Percentiles rank a stretch among this genome's conserved stretches.
These are phyloP conservation scores for Brachypterus glaber DNA, from an alignment of 2,888 invertebrate species.

Conservation along the genomic window DNA sequence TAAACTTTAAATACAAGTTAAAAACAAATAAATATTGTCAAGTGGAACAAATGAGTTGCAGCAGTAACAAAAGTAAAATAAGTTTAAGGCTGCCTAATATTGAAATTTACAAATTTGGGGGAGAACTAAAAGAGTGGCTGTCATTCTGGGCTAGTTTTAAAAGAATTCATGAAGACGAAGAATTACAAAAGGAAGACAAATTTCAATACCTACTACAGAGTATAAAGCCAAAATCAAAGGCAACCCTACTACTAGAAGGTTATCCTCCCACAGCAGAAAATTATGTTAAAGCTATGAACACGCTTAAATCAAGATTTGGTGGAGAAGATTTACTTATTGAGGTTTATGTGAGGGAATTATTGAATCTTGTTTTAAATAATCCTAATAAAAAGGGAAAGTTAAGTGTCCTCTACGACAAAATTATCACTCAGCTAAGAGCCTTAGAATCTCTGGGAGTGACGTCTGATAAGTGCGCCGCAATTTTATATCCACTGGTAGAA, in stretches of 20 bases:
- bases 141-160: conserved; percentile 10
- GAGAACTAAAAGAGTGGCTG: conserved; percentile 9
- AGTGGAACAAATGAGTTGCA: too few species aligned
- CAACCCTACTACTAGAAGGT: conserved; percentile 4
- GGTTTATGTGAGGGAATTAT: too few species aligned
- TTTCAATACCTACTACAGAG: conserved; percentile 7
- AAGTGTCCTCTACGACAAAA: conserved; percentile 5
- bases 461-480: conserved; percentile 8
- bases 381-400: conserved; percentile 1
- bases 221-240: background rate
- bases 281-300: conserved; percentile 7
- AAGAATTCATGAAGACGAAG: conserved; percentile 9
- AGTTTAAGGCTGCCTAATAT: conserved; percentile 10
- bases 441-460: conserved; percentile 7
- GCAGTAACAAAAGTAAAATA: too few species aligned
- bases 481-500: conserved; percentile 11
- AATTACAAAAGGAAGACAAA: conserved; percentile 8
- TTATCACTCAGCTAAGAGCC: conserved; percentile 6
- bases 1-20: too few species aligned
- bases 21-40: too few species aligned
- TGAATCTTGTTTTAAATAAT: conserved; percentile 6
- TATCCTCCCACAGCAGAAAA: conserved; percentile 9
- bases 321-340: conserved; percentile 8
- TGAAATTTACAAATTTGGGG: conserved; percentile 7
- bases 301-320: conserved; percentile 7